Evolutionary conservation across 35 echinoderm and acorn worm genomes (phyloP).

Genomic region (Amphiura filiformis): DNA sequence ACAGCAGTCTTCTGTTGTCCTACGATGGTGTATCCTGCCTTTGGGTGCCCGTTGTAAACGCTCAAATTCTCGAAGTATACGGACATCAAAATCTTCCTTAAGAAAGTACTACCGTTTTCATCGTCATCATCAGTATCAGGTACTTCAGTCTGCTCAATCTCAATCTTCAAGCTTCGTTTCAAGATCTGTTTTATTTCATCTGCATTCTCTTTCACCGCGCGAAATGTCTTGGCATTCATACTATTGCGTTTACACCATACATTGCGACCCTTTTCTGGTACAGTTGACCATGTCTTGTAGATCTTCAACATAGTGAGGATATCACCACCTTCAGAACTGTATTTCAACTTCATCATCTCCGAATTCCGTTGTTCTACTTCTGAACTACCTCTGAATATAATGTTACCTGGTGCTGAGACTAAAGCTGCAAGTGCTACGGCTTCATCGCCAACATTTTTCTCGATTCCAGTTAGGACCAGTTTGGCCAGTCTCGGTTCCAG

Average conservation of each 20-base stretch:
- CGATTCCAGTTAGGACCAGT: conserved; percentile 22
- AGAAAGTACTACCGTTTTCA: background rate
- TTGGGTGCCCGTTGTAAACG: conserved; percentile 35
- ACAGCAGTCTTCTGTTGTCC: conserved; percentile 19
- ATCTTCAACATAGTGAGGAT: conserved; percentile 40
- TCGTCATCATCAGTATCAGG: background rate
- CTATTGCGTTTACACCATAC: conserved; percentile 16
- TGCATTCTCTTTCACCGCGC: conserved; percentile 8
- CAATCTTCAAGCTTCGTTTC: background rate
- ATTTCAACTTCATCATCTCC: conserved; percentile 38
- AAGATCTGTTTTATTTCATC: conserved; percentile 10
- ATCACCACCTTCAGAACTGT: conserved; percentile 29
- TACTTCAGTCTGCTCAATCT: background rate
- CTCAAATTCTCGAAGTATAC: conserved; percentile 41
- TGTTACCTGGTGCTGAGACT: conserved; percentile 32
- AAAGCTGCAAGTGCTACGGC: conserved; percentile 23
- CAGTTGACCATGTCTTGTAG: conserved; percentile 12
- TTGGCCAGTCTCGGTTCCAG: conserved; percentile 43
- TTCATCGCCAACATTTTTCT: conserved; percentile 18
- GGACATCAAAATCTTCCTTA: conserved; percentile 24
- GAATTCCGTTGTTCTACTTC: conserved; percentile 36
- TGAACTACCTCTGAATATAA: conserved; percentile 40
- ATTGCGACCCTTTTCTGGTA: conserved; percentile 23
- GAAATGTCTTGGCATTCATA: conserved; percentile 43
- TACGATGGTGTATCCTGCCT: conserved; percentile 36